phyloP scores from a whole-genome alignment of 1,140 invertebrate genomes.

The Sycobia sp. region DNA sequence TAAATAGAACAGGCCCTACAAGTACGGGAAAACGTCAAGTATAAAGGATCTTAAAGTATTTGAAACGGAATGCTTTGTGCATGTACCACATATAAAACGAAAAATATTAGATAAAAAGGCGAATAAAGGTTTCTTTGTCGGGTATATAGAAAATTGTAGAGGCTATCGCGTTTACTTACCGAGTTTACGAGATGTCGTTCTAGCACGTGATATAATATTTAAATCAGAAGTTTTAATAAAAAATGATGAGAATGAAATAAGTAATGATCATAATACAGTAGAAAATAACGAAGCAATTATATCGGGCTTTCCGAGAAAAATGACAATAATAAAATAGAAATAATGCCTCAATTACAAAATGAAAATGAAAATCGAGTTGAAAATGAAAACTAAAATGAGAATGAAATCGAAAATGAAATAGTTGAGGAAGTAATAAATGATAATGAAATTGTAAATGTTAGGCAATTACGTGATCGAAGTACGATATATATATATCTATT shows the following conservation, averaged over 20 bases:
- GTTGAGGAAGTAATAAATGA: too few species aligned
- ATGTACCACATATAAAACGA: neutral
- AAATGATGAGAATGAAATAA: neutral
- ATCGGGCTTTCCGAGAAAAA: too few species aligned
- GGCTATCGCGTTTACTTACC: neutral
- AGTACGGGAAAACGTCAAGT: neutral
- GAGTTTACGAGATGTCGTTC: slow-evolving; percentile 9
- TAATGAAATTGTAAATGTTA: too few species aligned
- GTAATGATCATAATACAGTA: neutral
- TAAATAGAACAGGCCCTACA: slow-evolving; percentile 13
- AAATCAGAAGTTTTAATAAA: neutral
- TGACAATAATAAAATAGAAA: neutral
- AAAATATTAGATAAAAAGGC: neutral
- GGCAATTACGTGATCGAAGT: slow-evolving; percentile 14
- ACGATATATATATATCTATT: too few species aligned
- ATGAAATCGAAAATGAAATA: too few species aligned
- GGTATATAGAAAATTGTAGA: slow-evolving; percentile 20
- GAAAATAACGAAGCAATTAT: neutral
- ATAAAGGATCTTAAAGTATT: too few species aligned
- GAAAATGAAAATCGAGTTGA: neutral
- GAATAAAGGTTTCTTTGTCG: too few species aligned
- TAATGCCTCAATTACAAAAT: neutral
- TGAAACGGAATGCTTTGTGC: too few species aligned
- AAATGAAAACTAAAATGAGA: too few species aligned
- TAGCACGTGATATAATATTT: slow-evolving; percentile 8